phyloP scores from a whole-genome alignment of 2,113 vertebrate species.

The Maccullochella peelii region DNA sequence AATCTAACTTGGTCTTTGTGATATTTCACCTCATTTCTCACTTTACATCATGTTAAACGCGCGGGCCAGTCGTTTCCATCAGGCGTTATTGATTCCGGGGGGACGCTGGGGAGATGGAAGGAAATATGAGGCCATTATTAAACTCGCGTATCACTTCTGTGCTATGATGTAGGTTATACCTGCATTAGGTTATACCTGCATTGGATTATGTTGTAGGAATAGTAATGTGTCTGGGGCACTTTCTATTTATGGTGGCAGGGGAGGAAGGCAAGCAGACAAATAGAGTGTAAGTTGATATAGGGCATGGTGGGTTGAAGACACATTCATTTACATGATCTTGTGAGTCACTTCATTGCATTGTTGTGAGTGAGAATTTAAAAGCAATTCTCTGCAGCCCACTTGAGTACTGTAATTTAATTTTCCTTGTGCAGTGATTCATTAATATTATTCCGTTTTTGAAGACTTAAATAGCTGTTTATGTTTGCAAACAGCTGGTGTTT shows the following conservation, averaged over 20 bases:
- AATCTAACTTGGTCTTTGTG: constrained; percentile 44
- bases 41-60: constrained; percentile 32
- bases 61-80: constrained; percentile 24
- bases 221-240: constrained; percentile 75
- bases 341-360: not conserved
- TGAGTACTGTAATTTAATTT: not conserved
- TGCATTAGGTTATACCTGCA: constrained; percentile 75
- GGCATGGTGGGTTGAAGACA: constrained; percentile 28
- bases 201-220: constrained; percentile 77
- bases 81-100: constrained; percentile 62
- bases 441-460: not conserved
- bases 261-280: constrained; percentile 70
- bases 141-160: constrained; percentile 47
- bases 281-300: constrained; percentile 51
- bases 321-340: not conserved
- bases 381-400: not conserved
- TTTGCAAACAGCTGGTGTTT: not conserved
- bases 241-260: constrained; percentile 69
- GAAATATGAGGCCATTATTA: constrained; percentile 69
- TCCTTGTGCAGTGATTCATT: not conserved
- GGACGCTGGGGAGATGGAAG: constrained; percentile 49
- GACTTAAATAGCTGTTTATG: not conserved
- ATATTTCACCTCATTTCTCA: constrained; percentile 23
- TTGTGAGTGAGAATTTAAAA: not conserved
- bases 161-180: constrained; percentile 69